Conservation (phyloP, 2,113 vertebrate genomes). For the Odocoileus virginianus region DNA sequence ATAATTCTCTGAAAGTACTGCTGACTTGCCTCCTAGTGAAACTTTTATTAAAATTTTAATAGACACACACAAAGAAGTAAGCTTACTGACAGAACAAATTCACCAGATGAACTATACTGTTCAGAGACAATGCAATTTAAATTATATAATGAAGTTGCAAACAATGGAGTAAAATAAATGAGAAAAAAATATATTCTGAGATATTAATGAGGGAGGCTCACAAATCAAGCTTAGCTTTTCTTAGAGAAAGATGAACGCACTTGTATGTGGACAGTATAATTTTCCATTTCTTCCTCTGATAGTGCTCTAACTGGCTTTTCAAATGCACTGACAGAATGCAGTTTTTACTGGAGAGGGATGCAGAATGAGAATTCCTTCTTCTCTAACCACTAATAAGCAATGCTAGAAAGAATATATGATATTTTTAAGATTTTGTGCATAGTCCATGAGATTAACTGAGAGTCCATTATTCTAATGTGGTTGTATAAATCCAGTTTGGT, state of each 20-base stretch:
- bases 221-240: constrained; percentile 36
- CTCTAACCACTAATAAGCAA: not conserved
- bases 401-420: not conserved
- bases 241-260: constrained; percentile 5
- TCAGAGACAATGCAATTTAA: constrained; percentile 48
- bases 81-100: constrained; percentile 42
- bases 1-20: constrained; percentile 34
- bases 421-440: not conserved
- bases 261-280: constrained; percentile 15
- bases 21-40: not conserved
- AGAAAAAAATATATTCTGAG: constrained; percentile 16
- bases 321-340: not conserved
- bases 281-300: constrained; percentile 18
- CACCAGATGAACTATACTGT: not conserved
- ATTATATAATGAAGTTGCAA: constrained; percentile 52
- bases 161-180: constrained; percentile 50
- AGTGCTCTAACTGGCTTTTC: constrained; percentile 5
- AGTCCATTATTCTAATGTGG: constrained; percentile 3
- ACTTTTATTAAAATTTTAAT: constrained; percentile 60
- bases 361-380: not conserved
- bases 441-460: not conserved
- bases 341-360: not conserved
- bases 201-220: constrained; percentile 30
- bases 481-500: not conserved
- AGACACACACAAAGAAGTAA: constrained; percentile 23